Conservation (phyloP, 2,797 vertebrate species). For the Typhlichthys eigenmanni region DNA sequence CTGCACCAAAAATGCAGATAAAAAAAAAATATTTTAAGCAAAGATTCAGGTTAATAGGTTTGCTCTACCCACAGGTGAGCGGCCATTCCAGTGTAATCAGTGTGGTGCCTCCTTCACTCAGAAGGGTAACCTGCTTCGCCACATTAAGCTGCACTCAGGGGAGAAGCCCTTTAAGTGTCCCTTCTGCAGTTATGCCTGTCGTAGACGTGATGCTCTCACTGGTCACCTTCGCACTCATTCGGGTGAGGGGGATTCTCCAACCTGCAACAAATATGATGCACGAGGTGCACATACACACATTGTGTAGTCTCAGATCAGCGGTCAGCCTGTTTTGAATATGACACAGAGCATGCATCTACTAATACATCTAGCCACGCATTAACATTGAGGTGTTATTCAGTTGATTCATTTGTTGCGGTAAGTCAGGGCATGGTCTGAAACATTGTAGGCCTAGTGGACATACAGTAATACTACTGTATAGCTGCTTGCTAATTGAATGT, state of each 20-base stretch:
- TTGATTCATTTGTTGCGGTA: not conserved
- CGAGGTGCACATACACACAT: not conserved
- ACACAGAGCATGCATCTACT: not conserved
- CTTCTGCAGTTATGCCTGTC: slow-evolving; percentile 96
- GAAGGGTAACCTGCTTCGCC: slow-evolving; percentile 95
- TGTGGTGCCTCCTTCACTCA: slow-evolving; percentile 97
- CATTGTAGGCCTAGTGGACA: not conserved
- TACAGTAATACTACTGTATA: too few relatives aligned
- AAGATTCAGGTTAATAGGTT: slow-evolving; percentile 27
- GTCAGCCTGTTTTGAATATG: too few relatives aligned
- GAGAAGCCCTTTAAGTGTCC: slow-evolving; percentile 99
- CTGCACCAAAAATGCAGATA: too few relatives aligned
- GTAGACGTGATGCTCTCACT: slow-evolving; percentile 90
- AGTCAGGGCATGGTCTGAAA: not conserved
- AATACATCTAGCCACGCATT: not conserved
- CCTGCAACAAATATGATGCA: not conserved
- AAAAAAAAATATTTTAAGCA: too few relatives aligned
- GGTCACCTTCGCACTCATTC: slow-evolving; percentile 96
- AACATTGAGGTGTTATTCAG: not conserved
- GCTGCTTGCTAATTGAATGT: too few relatives aligned
- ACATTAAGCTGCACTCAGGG: slow-evolving; percentile 96
- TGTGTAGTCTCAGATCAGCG: not conserved
- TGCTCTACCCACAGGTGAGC: slow-evolving; percentile 81
- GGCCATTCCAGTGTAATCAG: slow-evolving; percentile 98
- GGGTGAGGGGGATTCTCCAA: slow-evolving; percentile 73